Percentiles rank a stretch among this genome's conserved stretches.
These are phyloP conservation scores for Bolinopsis microptera DNA, from an alignment of 37 sponge, comb jelly and placozoan genomes.

Conservation along the genomic window DNA sequence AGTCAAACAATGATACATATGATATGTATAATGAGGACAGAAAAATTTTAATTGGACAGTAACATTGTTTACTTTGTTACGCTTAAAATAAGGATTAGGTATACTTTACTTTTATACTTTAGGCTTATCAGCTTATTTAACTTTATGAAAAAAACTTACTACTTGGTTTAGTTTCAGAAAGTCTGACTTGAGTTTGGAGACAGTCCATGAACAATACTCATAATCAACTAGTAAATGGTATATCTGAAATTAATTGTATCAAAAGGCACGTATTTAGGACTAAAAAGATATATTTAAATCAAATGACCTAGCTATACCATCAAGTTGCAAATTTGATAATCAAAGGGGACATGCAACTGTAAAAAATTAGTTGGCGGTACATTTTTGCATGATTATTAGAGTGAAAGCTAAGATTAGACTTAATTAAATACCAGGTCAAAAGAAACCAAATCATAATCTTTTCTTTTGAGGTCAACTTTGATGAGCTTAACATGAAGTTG, in stretches of 20 bases:
- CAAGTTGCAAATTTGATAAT: no score
- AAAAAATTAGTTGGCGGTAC: no score
- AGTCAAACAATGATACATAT: no score
- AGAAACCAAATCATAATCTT: slow-evolving; percentile 2
- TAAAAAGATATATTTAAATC: not conserved
- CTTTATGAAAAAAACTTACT: not conserved
- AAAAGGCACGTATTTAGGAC: no score
- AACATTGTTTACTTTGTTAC: no score
- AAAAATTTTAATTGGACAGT: no score
- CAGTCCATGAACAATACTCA: not conserved
- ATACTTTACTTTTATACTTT: not conserved
- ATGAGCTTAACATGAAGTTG: not conserved
- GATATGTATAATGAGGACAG: no score
- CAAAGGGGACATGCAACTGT: no score
- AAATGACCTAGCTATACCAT: not conserved
- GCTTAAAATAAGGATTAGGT: no score
- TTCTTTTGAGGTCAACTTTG: not conserved
- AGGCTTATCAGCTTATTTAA: not conserved
- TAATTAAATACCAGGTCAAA: slow-evolving; percentile 17
- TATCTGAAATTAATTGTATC: not conserved
- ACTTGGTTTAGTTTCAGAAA: not conserved
- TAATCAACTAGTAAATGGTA: not conserved
- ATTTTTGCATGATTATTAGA: no score
- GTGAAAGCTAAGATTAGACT: no score
- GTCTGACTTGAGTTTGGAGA: not conserved